Evolutionary conservation across 2,888 invertebrate species (phyloP).

Genomic region (Cloeon dipterum): DNA sequence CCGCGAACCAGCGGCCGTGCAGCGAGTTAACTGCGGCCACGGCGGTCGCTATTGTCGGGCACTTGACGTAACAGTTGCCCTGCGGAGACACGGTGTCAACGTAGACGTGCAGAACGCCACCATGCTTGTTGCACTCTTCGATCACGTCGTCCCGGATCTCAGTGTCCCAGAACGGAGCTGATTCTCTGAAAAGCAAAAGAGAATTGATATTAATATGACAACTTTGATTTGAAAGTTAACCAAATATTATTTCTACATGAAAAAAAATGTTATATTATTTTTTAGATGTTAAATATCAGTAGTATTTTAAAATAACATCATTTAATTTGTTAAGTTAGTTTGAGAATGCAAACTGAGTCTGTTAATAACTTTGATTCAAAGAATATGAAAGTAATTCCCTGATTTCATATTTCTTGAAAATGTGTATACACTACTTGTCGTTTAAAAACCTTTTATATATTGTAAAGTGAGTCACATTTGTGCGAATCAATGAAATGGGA

Average conservation of each 20-base stretch:
- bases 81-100: conserved; percentile 84
- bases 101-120: conserved; percentile 85
- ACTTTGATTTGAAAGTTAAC: background rate
- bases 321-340: too few species aligned
- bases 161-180: conserved; percentile 64
- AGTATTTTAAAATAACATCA: too few species aligned
- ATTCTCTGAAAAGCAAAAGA: conserved; percentile 26
- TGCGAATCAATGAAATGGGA: too few species aligned
- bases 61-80: conserved; percentile 97
- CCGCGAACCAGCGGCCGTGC: conserved; percentile 94
- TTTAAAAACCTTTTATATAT: too few species aligned
- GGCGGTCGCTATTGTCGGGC: conserved; percentile 88
- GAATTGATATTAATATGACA: background rate
- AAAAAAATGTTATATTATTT: conserved; percentile 6
- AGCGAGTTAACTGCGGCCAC: conserved; percentile 89
- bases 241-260: background rate
- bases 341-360: too few species aligned
- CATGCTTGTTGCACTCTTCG: conserved; percentile 94
- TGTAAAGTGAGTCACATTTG: too few species aligned
- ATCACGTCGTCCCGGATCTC: conserved; percentile 95
- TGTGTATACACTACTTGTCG: too few species aligned
- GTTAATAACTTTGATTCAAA: too few species aligned
- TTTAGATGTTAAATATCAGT: too few species aligned
- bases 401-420: too few species aligned
- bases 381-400: too few species aligned